phyloP scores from a whole-genome alignment of 2,888 invertebrate genomes.

The Amphipoea lucens region DNA sequence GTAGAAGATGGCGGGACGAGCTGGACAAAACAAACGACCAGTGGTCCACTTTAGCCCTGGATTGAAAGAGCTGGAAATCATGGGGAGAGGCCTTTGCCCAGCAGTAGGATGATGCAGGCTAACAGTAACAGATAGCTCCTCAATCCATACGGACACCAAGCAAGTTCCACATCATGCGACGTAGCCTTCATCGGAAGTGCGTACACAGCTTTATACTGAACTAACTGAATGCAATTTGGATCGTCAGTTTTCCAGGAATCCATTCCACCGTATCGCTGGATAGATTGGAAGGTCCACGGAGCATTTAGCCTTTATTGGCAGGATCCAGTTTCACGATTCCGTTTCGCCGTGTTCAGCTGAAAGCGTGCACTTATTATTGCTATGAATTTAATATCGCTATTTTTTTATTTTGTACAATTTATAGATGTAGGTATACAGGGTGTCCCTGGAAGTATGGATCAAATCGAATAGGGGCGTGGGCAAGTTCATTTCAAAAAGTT shows the following conservation, averaged over 20 bases:
- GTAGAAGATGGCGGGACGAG: no score
- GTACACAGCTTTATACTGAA: slow-evolving; percentile 8
- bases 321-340: slow-evolving; percentile 23
- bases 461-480: no score
- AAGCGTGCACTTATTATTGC: not conserved
- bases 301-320: slow-evolving; percentile 36
- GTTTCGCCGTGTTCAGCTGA: not conserved
- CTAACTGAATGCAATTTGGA: slow-evolving; percentile 35
- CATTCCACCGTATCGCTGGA: slow-evolving; percentile 21
- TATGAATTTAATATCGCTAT: slow-evolving; percentile 9
- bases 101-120: no score
- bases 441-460: no score
- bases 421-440: not conserved
- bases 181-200: not conserved
- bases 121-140: no score
- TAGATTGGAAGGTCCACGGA: slow-evolving; percentile 27
- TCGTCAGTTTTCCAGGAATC: slow-evolving; percentile 27
- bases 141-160: not conserved
- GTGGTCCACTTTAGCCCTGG: no score
- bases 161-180: not conserved
- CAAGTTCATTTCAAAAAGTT: no score
- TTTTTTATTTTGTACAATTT: not conserved
- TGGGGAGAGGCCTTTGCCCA: no score
- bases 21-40: no score
- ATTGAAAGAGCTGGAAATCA: no score